These are phyloP conservation scores for Phlogophora meticulosa DNA, from an alignment of 2,888 invertebrate species.

Conservation along the genomic window DNA sequence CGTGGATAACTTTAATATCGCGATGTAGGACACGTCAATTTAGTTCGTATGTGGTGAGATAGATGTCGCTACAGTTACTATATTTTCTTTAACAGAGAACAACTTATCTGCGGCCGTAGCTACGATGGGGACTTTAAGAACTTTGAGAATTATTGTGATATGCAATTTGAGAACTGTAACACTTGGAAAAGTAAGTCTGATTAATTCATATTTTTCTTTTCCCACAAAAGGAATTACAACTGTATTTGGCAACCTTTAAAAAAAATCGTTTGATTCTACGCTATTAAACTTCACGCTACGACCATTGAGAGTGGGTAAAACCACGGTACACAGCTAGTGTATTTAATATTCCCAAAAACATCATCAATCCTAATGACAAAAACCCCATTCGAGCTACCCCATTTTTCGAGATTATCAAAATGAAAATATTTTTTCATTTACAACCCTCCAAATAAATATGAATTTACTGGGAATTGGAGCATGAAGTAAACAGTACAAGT, in stretches of 20 bases:
- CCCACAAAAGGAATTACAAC: too few relatives aligned
- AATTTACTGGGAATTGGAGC: slow-evolving; percentile 28
- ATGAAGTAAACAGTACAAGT: slow-evolving; percentile 3
- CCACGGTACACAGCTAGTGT: too few relatives aligned
- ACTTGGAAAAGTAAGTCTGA: slow-evolving; percentile 83
- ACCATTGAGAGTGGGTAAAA: too few relatives aligned
- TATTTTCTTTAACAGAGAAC: slow-evolving; percentile 72
- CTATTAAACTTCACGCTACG: too few relatives aligned
- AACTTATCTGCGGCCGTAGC: slow-evolving; percentile 80
- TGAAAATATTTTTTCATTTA: slow-evolving; percentile 18
- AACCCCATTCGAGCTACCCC: background rate
- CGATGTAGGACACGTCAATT: too few relatives aligned
- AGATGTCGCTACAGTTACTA: too few relatives aligned
- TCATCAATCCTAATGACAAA: slow-evolving; percentile 3
- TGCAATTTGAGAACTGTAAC: slow-evolving; percentile 88
- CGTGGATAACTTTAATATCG: too few relatives aligned
- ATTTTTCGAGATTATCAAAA: slow-evolving; percentile 14
- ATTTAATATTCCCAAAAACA: background rate
- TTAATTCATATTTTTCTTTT: too few relatives aligned
- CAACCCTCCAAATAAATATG: slow-evolving; percentile 21
- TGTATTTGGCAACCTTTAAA: too few relatives aligned
- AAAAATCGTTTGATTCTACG: too few relatives aligned
- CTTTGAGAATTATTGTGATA: slow-evolving; percentile 83
- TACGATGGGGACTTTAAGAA: slow-evolving; percentile 80
- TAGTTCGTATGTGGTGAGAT: too few relatives aligned